phyloP scores from a whole-genome alignment of 2,113 vertebrate genomes.

The Cricetomys ansorgei region DNA sequence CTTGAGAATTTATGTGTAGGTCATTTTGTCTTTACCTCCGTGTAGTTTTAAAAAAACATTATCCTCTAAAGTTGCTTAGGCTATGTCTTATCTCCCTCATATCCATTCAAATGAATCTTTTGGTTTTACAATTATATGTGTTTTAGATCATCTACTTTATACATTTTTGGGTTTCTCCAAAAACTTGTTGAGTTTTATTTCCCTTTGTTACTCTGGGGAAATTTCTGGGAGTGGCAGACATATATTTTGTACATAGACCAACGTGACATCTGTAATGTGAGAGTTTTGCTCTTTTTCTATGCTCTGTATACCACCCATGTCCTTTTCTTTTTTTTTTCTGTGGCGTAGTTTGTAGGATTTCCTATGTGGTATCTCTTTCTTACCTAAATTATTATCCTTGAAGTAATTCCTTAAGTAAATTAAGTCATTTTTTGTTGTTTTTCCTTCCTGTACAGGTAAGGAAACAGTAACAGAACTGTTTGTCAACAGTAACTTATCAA shows the following conservation, averaged over 20 bases:
- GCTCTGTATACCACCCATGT: too few species aligned
- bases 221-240: not conserved
- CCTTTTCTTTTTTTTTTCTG: not conserved
- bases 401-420: not conserved
- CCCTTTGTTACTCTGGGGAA: not conserved
- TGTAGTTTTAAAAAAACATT: not conserved
- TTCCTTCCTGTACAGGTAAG: not conserved
- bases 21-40: not conserved
- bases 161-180: not conserved
- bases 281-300: not conserved
- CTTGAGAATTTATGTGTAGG: not conserved
- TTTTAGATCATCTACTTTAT: not conserved
- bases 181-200: not conserved
- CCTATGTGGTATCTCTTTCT: not conserved
- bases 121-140: not conserved
- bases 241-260: not conserved
- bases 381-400: not conserved
- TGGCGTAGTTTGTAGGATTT: not conserved
- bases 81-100: not conserved
- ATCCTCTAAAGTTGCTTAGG: not conserved
- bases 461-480: not conserved
- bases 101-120: not conserved
- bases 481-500: not conserved
- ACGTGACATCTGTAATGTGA: not conserved
- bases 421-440: not conserved